Evolutionary conservation across 2,888 invertebrate genomes (phyloP), one percentile per base, ranked within the genome.

Genomic region (Blomia tropicalis): DNA sequence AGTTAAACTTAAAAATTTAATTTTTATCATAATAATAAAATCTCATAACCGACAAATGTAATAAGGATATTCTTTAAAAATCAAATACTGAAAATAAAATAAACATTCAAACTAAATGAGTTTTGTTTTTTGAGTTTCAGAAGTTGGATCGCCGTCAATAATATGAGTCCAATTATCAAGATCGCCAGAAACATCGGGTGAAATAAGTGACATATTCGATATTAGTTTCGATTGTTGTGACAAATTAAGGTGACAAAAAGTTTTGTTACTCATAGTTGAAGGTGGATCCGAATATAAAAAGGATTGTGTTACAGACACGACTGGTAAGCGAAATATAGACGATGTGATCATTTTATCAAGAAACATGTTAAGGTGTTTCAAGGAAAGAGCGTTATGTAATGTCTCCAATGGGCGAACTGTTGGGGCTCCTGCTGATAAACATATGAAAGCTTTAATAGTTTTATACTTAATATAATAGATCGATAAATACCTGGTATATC

Each of bases 351-450:
- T 87, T 69, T 83, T 82, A 71, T 87, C 87, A 73, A 96, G 77
- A 75, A 92, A 96, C 51, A 68, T 79, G 74, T 95, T 93, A 70
- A 96, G 77, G 73, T 95, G 91, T 47, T 85, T 82, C 71, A 93
- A 78, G 58, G 92, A 93, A 68, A 96, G 78, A 56, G 92, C 89
- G 77, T 98, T 96, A 79, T 98, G 96, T 65, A 98, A 78, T 3
- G 96, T 98, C 78, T 98, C 96, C 74, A 98, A 77, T 1, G 95
- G 93, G 32, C 95, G 83, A 70, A 98, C 89, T 1, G 92, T 87
- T 29, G 96, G 96, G 67, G 51, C 51, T 47, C 51, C 51, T 47
- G 51, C 51, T 47, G 27, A n/a, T n/a, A n/a, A n/a, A n/a, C n/a
- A n/a, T n/a, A n/a, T n/a, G n/a, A n/a, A n/a, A n/a, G n/a, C n/a